Evolutionary conservation across 2,797 vertebrate species (phyloP), one percentile per base, ranked within the genome.

Genomic region (Kryptolebias ocellatus): DNA sequence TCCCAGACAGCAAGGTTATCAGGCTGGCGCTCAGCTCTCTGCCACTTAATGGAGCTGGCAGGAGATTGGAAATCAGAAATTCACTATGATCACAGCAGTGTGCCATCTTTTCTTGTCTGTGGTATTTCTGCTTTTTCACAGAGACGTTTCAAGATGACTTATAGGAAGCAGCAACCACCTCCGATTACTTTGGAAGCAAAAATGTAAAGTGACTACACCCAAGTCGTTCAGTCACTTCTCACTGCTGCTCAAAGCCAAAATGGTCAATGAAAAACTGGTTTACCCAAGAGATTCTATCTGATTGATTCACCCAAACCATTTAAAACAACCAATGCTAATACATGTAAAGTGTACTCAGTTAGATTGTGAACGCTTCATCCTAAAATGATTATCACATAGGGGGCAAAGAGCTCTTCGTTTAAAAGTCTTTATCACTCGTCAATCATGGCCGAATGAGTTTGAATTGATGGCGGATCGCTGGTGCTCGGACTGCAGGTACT

Each of bases 1-100:
- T 93, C 93, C 95, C 93, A 93, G 84, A 87, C 85, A 91, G 87
- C 89, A 90, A 89, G 85, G 81, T 93, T 92, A 92, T 93, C 90
- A 84, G 83, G 56, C 80, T 57, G 88, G 86, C 91, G 92, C 76
- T 83, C 65, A 77, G 82, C 83, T 86, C 70, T 11, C 84, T 83
- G 82, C 85, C 84, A 86, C 86, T 87, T 89, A 91, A 84, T 83
- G 87, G 83, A 89, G 89, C 89, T 92, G 11, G 5, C 46, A 75
- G 58, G 16, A 88, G 89, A 91, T 90, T 85, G 67, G 0, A 4
- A 42, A 70, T 63, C 78, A 84, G 77, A 87, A 82, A 87, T 77
- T 83, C 82, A 76, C 84, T 80, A 82, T 91, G 83, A 87, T 83
- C 16, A 52, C 60, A 77, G 83, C 78, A 70, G 78, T 81, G 59